Evolutionary conservation across 2,113 vertebrate genomes (phyloP).

Genomic region (Coregonus clupeaformis): DNA sequence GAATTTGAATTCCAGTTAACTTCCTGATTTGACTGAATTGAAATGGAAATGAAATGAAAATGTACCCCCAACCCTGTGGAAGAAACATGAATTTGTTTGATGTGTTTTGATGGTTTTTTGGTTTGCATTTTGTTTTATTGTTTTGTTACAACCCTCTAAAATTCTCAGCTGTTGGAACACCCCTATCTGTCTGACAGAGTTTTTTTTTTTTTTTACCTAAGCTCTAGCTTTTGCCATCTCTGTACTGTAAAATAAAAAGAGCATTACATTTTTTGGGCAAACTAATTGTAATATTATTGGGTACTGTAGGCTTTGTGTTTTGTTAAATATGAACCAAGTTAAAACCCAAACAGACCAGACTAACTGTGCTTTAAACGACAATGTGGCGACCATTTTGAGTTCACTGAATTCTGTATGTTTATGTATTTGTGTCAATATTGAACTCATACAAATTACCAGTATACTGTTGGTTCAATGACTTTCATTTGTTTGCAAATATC

Average conservation of each 20-base stretch:
- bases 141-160: slow-evolving; percentile 6
- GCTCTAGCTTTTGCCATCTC: slow-evolving; percentile 28
- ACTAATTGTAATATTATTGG: neutral
- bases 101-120: slow-evolving; percentile 16
- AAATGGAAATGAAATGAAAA: too few species aligned
- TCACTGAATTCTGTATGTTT: slow-evolving; percentile 46
- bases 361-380: slow-evolving; percentile 1
- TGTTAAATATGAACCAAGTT: slow-evolving; percentile 3
- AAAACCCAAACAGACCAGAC: neutral
- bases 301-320: slow-evolving; percentile 18
- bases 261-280: slow-evolving; percentile 8
- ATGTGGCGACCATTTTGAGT: neutral
- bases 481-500: slow-evolving; percentile 39
- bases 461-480: slow-evolving; percentile 31
- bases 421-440: slow-evolving; percentile 53
- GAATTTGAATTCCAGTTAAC: too few species aligned
- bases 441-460: slow-evolving; percentile 7
- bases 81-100: slow-evolving; percentile 24
- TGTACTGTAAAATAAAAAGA: slow-evolving; percentile 38
- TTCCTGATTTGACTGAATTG: too few species aligned
- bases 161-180: slow-evolving; percentile 22
- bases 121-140: slow-evolving; percentile 20
- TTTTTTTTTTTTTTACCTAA: too few species aligned
- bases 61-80: too few species aligned
- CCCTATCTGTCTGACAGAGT: slow-evolving; percentile 21